Conservation (phyloP, 1,140 invertebrate genomes). For the Chymomyza costata region DNA sequence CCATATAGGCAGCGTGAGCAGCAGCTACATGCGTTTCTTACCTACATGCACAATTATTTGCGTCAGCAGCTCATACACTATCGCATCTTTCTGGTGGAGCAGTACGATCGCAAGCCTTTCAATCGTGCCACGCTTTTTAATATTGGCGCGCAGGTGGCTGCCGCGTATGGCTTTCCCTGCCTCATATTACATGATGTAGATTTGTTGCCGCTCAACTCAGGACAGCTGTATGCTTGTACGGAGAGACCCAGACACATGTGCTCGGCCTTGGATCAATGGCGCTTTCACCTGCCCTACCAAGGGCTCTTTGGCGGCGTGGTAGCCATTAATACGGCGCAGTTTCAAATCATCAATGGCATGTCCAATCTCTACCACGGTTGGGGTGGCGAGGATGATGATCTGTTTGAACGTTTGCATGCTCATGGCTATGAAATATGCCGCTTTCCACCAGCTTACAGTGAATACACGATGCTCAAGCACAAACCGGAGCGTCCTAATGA, state of each 20-base stretch:
- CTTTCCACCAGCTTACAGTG: slow-evolving; percentile 83
- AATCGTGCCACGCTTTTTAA: slow-evolving; percentile 97
- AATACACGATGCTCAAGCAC: slow-evolving; percentile 87
- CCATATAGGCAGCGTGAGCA: slow-evolving; percentile 89
- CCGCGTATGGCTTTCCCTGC: slow-evolving; percentile 86
- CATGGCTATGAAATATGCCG: slow-evolving; percentile 80
- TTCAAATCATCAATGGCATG: slow-evolving; percentile 91
- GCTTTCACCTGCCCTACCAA: slow-evolving; percentile 86
- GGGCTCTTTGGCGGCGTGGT: slow-evolving; percentile 87
- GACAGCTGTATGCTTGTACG: slow-evolving; percentile 95
- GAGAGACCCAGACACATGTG: slow-evolving; percentile 93
- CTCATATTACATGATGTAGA: slow-evolving; percentile 97
- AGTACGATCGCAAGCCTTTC: slow-evolving; percentile 85
- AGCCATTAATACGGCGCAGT: slow-evolving; percentile 83
- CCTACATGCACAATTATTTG: slow-evolving; percentile 93
- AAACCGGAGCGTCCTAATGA: slow-evolving; percentile 77
- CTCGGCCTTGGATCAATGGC: slow-evolving; percentile 91
- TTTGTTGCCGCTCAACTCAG: slow-evolving; percentile 90
- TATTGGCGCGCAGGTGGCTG: slow-evolving; percentile 89
- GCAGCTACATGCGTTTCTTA: slow-evolving; percentile 88
- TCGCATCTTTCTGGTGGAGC: slow-evolving; percentile 93
- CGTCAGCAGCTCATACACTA: slow-evolving; percentile 88
- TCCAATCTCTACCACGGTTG: slow-evolving; percentile 88
- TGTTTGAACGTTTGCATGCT: slow-evolving; percentile 80
- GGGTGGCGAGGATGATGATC: slow-evolving; percentile 95